Percentiles rank a stretch among this genome's conserved stretches.
Conservation (phyloP, 2,113 vertebrate species). For the Corvus hawaiiensis region DNA sequence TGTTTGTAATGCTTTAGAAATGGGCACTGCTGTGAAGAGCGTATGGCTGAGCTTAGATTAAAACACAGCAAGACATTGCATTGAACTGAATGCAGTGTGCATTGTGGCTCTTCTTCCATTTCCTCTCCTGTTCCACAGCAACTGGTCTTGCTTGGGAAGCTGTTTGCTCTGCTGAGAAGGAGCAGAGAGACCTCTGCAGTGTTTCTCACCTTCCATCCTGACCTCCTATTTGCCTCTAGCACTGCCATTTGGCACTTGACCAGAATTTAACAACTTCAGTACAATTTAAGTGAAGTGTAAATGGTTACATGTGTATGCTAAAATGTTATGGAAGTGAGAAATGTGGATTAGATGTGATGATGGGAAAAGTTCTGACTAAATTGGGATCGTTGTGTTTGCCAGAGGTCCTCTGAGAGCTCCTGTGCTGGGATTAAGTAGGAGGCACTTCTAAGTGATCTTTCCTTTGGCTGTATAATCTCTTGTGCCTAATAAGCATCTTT, state of each 20-base stretch:
- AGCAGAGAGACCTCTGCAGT: not conserved
- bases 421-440: not conserved
- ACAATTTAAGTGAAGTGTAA: not conserved
- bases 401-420: not conserved
- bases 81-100: too few relatives aligned
- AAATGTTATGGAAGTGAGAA: not conserved
- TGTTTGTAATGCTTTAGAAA: not conserved
- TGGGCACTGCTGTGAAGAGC: not conserved
- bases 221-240: not conserved
- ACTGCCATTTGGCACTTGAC: not conserved
- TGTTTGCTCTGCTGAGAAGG: not conserved
- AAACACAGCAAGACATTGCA: not conserved
- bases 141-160: not conserved
- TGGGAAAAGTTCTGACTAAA: not conserved
- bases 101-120: not conserved
- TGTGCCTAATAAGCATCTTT: not conserved
- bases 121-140: not conserved
- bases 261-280: not conserved
- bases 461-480: not conserved
- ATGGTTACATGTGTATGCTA: not conserved
- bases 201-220: not conserved
- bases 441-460: not conserved
- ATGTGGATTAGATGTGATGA: not conserved
- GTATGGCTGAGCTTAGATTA: not conserved
- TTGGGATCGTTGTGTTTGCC: not conserved